Evolutionary conservation across 2,113 vertebrate genomes (phyloP).

Genomic region (Lepisosteus oculatus): DNA sequence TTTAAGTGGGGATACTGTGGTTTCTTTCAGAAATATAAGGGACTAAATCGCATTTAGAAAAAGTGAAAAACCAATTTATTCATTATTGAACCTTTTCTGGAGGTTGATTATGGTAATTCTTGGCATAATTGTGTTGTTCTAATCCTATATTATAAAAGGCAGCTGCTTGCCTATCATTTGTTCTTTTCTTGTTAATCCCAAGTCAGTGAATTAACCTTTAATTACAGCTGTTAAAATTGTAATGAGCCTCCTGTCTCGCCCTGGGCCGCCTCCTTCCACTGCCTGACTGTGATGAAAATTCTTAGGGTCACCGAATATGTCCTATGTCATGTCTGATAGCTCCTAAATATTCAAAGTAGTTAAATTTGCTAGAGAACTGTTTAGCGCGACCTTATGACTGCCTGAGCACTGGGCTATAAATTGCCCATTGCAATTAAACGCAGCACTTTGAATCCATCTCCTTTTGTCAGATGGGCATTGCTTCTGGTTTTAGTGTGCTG

Average conservation of each 20-base stretch:
- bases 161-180: conserved; percentile 93
- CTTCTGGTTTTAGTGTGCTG: background rate
- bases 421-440: background rate
- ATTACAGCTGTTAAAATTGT: conserved; percentile 90
- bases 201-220: conserved; percentile 98
- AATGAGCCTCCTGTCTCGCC: conserved; percentile 80
- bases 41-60: too few species aligned
- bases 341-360: conserved; percentile 84
- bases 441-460: background rate
- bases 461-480: background rate
- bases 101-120: conserved; percentile 75
- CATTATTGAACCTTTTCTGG: background rate
- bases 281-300: conserved; percentile 80
- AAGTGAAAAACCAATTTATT: too few species aligned
- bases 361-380: conserved; percentile 78
- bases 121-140: conserved; percentile 90
- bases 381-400: conserved; percentile 50
- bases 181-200: conserved; percentile 94
- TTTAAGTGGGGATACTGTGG: too few species aligned
- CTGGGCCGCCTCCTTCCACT: conserved; percentile 71
- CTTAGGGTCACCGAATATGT: conserved; percentile 91
- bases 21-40: too few species aligned
- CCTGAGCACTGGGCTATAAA: conserved; percentile 1
- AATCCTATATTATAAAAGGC: conserved; percentile 86
- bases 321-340: conserved; percentile 81